Base-by-base conservation (phyloP, 2,113 vertebrate species). In the Callithrix jacchus region DNA sequence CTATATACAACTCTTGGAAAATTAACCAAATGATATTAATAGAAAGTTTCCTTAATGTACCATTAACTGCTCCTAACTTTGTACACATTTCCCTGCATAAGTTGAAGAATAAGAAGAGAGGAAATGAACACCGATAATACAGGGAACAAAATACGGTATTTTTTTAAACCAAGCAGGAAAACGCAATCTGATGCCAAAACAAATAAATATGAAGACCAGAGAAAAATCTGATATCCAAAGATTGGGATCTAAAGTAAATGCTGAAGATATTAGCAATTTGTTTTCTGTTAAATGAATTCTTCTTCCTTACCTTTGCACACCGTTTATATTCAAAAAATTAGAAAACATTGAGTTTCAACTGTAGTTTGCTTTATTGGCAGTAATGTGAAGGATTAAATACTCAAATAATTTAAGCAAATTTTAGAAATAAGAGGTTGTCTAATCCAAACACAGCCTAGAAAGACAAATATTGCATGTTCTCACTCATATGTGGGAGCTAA, bases 11-110 rank as follows among this genome's bases (percentile, higher is more conserved):
- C 40, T 93, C 5, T 82, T 70, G 90, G 68, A 80, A 91, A 96
- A 96, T 79, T 81, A 86, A 93, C 16, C 18, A 93, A 96, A 76
- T 85, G 27, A 93, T 64, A 64, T 64, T 30, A 64, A 32, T 64
- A 52, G 13, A 56, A 90, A 96, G 35, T 68, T 52, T 17, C 14
- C 16, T 91, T 95, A 74, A 54, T n/a, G 11, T 61, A 73, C 18
- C 35, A 25, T 40, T 66, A 40, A 84, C 16, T 76, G 8, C 20
- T 93, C 58, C 9, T 52, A 79, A 82, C 2, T 90, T 94, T 56
- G 23, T 74, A 80, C 3, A 86, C 16, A 83, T 32, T 76, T 92
- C 52, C 23, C 4, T 32, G 8, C 1, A 52, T 83, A 49, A 35
- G 13, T 9, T 81, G 49, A 96, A 89, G 32, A 93, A 85, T n/a